Conservation (phyloP, 1,140 invertebrate genomes). For the Harpegnathos saltator region DNA sequence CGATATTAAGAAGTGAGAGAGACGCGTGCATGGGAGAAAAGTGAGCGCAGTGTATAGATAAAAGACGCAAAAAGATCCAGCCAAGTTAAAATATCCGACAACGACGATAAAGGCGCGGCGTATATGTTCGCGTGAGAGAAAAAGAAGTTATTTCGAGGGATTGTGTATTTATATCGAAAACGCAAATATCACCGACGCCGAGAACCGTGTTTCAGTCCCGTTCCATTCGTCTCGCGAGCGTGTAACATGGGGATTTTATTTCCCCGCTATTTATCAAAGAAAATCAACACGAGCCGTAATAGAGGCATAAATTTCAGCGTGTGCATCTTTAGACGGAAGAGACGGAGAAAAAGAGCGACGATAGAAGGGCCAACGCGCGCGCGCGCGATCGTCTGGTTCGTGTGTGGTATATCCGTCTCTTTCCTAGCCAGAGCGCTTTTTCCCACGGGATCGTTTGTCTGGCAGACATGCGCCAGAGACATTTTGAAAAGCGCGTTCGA, state of each 20-base stretch:
- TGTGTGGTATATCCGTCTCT: conserved; percentile 55
- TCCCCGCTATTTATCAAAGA: not conserved
- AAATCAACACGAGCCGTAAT: not conserved
- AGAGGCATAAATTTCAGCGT: not conserved
- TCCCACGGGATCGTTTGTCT: conserved; percentile 64
- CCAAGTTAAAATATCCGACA: too few species aligned
- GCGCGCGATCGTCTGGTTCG: conserved; percentile 33
- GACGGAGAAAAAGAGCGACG: not conserved
- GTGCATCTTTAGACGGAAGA: conserved; percentile 26
- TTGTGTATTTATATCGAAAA: not conserved
- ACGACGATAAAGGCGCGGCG: too few species aligned
- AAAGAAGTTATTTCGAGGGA: not conserved
- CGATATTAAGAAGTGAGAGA: too few species aligned
- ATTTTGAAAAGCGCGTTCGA: conserved; percentile 65
- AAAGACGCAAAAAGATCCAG: too few species aligned
- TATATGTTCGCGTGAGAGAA: too few species aligned
- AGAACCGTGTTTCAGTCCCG: not conserved
- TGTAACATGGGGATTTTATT: not conserved
- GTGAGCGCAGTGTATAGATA: too few species aligned
- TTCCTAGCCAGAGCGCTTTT: conserved; percentile 36
- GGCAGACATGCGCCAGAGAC: conserved; percentile 53
- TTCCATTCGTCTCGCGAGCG: not conserved
- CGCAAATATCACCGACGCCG: not conserved
- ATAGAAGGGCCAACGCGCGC: not conserved
- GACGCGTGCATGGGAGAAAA: too few species aligned